phyloP scores from a whole-genome alignment of 2,113 vertebrate genomes.

The Columba janthina region DNA sequence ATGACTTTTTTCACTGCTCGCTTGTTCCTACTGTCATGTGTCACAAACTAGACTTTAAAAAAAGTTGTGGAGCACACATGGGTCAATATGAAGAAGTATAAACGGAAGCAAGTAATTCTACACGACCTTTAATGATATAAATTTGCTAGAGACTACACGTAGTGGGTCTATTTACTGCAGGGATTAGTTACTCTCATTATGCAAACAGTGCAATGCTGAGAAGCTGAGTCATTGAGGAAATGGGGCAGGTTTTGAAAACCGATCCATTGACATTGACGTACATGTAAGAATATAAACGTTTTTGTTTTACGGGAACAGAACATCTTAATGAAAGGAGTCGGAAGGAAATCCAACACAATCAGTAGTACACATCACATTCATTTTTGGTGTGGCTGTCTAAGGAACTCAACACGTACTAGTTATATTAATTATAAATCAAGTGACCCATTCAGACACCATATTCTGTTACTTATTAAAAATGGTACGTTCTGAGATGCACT shows the following conservation, averaged over 20 bases:
- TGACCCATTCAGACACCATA: not conserved
- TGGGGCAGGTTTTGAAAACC: slow-evolving; percentile 59
- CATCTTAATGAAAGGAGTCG: not conserved
- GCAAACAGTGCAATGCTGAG: slow-evolving; percentile 45
- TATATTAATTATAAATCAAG: not conserved
- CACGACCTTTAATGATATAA: slow-evolving; percentile 33
- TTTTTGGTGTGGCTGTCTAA: not conserved
- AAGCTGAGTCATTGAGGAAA: slow-evolving; percentile 73
- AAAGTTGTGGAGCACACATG: not conserved
- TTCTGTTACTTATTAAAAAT: not conserved
- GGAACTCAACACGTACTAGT: not conserved
- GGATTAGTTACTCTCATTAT: slow-evolving; percentile 54
- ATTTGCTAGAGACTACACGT: not conserved
- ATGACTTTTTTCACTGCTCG: not conserved
- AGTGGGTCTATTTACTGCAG: slow-evolving; percentile 26
- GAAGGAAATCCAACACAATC: slow-evolving; percentile 56
- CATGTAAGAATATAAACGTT: slow-evolving; percentile 19
- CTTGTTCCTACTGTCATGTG: not conserved
- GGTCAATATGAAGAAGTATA: not conserved
- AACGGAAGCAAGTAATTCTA: not conserved
- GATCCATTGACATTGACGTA: slow-evolving; percentile 55
- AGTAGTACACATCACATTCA: not conserved
- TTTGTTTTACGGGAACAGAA: slow-evolving; percentile 52
- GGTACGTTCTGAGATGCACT: not conserved
- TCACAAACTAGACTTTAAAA: not conserved